Base-by-base conservation (phyloP, 2,888 invertebrate genomes). In the Hesperia comma region DNA sequence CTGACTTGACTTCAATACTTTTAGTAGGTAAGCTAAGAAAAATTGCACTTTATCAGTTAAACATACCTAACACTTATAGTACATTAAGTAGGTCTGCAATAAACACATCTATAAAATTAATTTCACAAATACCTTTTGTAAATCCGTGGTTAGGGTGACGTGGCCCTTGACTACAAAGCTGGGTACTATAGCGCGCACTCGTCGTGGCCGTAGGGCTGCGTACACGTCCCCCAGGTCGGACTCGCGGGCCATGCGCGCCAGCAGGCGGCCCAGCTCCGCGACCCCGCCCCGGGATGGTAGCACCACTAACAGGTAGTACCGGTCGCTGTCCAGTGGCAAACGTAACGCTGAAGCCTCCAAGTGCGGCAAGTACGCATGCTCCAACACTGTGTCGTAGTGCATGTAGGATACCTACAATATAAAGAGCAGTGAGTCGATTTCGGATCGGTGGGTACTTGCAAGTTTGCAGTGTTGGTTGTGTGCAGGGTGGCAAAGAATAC, bases 131-230 rank as follows among this genome's bases (percentile, higher is more conserved):
- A 97, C 97, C 94, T 95, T 95, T 84, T 97, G 96, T 70, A 97
- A 92, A 77, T 96, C 95, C 61, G 96, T 95, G n/a, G 97, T 97
- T 60, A 97, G 90, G 58, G 95, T 95, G 73, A 97, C 95, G 75
- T 96, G 96, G 56, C 97, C 97, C 71, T 96, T 95, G 21, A 97
- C 93, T 82, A 94, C 95, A 80, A 97, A 97, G 77, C 96, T 96
- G 0, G 97, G 97, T 69, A 97, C 95, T 37, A 95, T 94, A 0
- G 96, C 96, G 73, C 94, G 94, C 14, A 97, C 96, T 83, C 95
- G 95, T 37, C 95, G 94, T 2, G 95, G 94, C 69, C 94, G 94
- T 68, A 97, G 83, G 70, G 95, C 94, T 41, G 94, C 93, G 72
- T 96, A 94, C 66, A 97, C 94, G 69, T 94, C 92, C 6, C 95